Evolutionary conservation across 2,888 invertebrate species (phyloP).

Genomic region (Drosophila flavopinicola): DNA sequence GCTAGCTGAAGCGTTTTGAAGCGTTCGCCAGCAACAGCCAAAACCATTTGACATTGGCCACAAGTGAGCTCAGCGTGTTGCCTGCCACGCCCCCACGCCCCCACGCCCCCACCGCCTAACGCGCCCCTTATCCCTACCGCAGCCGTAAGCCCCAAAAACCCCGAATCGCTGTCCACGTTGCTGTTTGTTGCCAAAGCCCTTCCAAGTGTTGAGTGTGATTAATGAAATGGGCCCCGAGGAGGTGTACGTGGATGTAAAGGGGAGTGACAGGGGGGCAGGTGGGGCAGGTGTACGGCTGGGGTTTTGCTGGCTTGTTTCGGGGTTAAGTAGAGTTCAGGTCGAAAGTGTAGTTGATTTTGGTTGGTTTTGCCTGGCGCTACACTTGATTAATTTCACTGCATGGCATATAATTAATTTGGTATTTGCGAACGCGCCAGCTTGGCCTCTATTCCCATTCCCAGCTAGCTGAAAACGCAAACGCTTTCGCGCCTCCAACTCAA

Average conservation of each 20-base stretch:
- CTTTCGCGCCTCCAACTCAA: not conserved
- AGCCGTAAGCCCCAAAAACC: too few species aligned
- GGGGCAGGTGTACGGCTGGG: slow-evolving; percentile 9
- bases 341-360: slow-evolving; percentile 66
- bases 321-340: slow-evolving; percentile 75
- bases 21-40: slow-evolving; percentile 17
- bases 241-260: not conserved
- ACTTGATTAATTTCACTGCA: slow-evolving; percentile 78
- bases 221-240: slow-evolving; percentile 66
- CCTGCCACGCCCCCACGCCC: slow-evolving; percentile 1
- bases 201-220: slow-evolving; percentile 74
- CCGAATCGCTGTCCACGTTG: slow-evolving; percentile 22
- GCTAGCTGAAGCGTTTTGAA: slow-evolving; percentile 29
- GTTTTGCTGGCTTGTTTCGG: slow-evolving; percentile 56
- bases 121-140: not conserved
- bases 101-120: not conserved
- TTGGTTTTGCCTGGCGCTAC: slow-evolving; percentile 51
- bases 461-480: not conserved
- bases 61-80: slow-evolving; percentile 45
- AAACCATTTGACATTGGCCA: slow-evolving; percentile 70
- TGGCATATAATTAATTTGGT: slow-evolving; percentile 77
- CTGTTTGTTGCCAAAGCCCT: slow-evolving; percentile 24
- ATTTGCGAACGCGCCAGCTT: slow-evolving; percentile 51
- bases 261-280: not conserved
- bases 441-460: too few species aligned